Percentiles rank a stretch among this genome's conserved stretches.
phyloP scores from a whole-genome alignment of 2,113 vertebrate species.

The Urocitellus parryii region DNA sequence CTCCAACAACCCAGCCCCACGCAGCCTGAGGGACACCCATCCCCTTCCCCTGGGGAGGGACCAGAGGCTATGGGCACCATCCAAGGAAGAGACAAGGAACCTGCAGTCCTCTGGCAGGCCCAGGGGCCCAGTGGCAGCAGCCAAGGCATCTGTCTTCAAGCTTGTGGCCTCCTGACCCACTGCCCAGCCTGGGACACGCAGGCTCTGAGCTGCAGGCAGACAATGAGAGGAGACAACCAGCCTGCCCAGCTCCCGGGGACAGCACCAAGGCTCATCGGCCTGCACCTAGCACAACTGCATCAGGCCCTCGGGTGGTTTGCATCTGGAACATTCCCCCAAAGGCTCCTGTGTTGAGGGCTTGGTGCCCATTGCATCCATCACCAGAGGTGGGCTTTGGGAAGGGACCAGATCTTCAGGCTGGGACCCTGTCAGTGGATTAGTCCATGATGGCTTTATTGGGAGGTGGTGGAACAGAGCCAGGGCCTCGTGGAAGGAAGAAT shows the following conservation, averaged over 20 bases:
- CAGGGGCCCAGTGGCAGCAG: neutral
- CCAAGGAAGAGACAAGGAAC: neutral
- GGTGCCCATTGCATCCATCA: neutral
- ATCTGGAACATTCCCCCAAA: neutral
- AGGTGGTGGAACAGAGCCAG: no score
- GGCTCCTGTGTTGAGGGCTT: neutral
- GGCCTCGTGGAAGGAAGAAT: no score
- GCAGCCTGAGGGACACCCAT: neutral
- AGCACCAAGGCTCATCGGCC: neutral
- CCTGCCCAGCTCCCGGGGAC: neutral
- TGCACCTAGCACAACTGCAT: neutral
- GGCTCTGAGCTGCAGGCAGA: neutral
- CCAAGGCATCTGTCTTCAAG: neutral
- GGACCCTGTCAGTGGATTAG: no score
- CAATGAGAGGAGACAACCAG: neutral
- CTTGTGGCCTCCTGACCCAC: neutral
- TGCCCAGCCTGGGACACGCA: neutral
- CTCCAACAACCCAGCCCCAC: neutral
- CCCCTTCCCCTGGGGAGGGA: no score
- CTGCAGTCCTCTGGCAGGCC: neutral
- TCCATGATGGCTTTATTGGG: neutral
- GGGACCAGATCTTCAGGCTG: neutral
- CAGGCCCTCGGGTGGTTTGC: no score
- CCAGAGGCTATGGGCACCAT: neutral
- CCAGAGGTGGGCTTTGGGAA: neutral